Percentiles rank a stretch among this genome's conserved stretches.
Conservation (phyloP, 1,140 invertebrate genomes). For the Andricus grossulariae region DNA sequence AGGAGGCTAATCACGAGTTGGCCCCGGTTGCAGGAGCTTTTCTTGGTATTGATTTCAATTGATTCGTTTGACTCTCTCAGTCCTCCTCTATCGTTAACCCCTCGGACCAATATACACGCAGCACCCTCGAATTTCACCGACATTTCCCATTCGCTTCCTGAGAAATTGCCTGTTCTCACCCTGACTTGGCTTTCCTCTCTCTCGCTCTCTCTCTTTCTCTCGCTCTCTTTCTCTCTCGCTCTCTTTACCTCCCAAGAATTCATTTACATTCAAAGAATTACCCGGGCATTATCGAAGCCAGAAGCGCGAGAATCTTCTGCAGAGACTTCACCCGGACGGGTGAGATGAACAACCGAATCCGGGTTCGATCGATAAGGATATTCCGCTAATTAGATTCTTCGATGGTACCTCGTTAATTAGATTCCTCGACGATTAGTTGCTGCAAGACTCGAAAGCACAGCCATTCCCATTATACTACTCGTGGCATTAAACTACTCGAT, state of each 20-base stretch:
- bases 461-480: slow-evolving; percentile 5
- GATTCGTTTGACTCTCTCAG: slow-evolving; percentile 36
- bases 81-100: slow-evolving; percentile 39
- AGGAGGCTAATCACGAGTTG: too few relatives aligned
- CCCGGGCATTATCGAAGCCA: slow-evolving; percentile 48
- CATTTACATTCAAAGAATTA: slow-evolving; percentile 57
- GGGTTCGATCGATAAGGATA: slow-evolving; percentile 55
- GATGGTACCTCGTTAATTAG: slow-evolving; percentile 56
- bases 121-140: slow-evolving; percentile 36
- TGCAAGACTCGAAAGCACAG: slow-evolving; percentile 29
- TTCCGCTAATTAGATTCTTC: slow-evolving; percentile 58
- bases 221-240: not conserved
- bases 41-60: slow-evolving; percentile 49
- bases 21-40: too few relatives aligned
- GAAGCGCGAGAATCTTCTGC: slow-evolving; percentile 50
- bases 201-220: not conserved
- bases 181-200: slow-evolving; percentile 17
- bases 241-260: slow-evolving; percentile 48
- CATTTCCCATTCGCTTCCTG: slow-evolving; percentile 41
- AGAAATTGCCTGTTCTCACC: slow-evolving; percentile 54
- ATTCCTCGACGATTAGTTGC: slow-evolving; percentile 52
- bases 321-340: slow-evolving; percentile 47
- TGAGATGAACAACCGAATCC: slow-evolving; percentile 42
- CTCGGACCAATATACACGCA: slow-evolving; percentile 37
- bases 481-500: not conserved